These are phyloP conservation scores for Oreochromis aureus DNA, from an alignment of 2,113 vertebrate species.

Conservation along the genomic window DNA sequence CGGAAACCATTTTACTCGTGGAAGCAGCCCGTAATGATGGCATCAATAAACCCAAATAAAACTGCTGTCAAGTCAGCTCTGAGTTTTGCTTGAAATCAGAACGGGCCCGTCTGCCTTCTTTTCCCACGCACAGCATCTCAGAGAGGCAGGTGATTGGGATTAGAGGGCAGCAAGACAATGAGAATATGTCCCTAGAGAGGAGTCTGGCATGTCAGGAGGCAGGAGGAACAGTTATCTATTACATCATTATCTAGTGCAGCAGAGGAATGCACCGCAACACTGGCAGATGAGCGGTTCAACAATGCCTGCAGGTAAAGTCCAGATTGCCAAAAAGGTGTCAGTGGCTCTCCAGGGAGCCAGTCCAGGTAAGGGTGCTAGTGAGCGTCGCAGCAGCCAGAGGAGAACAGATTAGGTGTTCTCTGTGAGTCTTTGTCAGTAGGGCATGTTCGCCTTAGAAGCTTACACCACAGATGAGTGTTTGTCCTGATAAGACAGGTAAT, in stretches of 20 bases:
- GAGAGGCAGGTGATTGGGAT: conserved; percentile 26
- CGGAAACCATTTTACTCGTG: conserved; percentile 49
- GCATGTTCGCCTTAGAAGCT: not conserved
- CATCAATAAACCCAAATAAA: conserved; percentile 44
- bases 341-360: conserved; percentile 17
- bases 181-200: conserved; percentile 5
- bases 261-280: not conserved
- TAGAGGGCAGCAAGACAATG: conserved; percentile 40
- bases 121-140: not conserved
- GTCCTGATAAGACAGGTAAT: not conserved
- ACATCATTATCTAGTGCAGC: conserved; percentile 37
- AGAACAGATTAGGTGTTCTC: conserved; percentile 15
- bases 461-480: not conserved
- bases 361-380: conserved; percentile 29
- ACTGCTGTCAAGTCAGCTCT: not conserved
- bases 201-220: conserved; percentile 20
- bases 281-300: not conserved
- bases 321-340: conserved; percentile 54
- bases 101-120: not conserved
- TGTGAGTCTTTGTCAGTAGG: not conserved
- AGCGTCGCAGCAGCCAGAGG: not conserved
- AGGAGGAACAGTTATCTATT: conserved; percentile 25
- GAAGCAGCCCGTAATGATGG: conserved; percentile 45
- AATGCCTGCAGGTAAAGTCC: conserved; percentile 45
- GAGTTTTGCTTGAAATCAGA: not conserved